Base-by-base conservation (phyloP, 1,140 invertebrate species). In the Aphelinus atriplicis region DNA sequence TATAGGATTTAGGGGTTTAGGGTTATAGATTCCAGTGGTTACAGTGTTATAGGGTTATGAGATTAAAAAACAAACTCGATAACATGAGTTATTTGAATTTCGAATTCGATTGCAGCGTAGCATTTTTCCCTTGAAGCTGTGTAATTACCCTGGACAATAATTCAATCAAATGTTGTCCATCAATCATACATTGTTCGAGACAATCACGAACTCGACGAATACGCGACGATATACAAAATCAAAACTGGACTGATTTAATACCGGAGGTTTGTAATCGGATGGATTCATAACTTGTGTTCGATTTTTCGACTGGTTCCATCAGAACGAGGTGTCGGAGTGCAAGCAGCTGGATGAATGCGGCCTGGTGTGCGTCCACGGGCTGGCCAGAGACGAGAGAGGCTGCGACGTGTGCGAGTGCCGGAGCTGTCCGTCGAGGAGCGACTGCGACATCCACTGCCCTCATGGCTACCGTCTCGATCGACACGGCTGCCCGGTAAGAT, bases 401-500 rank as follows among this genome's bases (percentile, higher is more conserved):
- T 87, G 86, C 72, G 82, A 80, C 7, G 71, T 86, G 1, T 86
- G 85, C 76, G 78, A 84, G 65, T 86, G 85, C 71, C 82, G 82
- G 60, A 78, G 76, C 9, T 86, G 84, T 69, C 79, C 83, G 53
- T 53, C 78, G 7, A 69, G 83, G 47, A 53, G 73, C 55, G 80
- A 75, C 62, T 86, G 85, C 80, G 51, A 53, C 51, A 4, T 53
- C n/a, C 10, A 83, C 65, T 87, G 85, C 67, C 79, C 77, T 9
- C 82, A 80, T 58, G 86, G 86, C 10, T 86, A 83, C 77, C 84
- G 81, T 70, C 80, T 74, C 56, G 83, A 86, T 70, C 83, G 82
- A 72, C 81, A 80, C 60, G 82, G 82, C 56, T 87, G 85, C 63
- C 76, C 77, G 47, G 86, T 87, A 73, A 85, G 81, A 72, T 7